Evolutionary conservation across 37 sponge, comb jelly and placozoan genomes (phyloP).

Genomic region (Amphimedon queenslandica): DNA sequence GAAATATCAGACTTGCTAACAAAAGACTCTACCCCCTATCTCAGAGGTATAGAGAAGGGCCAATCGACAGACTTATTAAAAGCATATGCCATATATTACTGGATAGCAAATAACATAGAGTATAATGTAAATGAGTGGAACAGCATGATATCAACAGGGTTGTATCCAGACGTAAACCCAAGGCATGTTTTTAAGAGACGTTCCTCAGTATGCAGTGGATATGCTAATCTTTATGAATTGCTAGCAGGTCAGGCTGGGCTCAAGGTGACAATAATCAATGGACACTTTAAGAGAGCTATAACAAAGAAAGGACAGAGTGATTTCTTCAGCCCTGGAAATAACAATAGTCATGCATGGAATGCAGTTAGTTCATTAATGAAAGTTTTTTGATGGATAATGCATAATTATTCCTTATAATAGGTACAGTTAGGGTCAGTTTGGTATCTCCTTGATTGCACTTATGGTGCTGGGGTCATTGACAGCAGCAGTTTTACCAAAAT

Average conservation of each 20-base stretch:
- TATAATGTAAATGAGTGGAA: conserved; percentile 15
- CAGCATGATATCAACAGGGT: background rate
- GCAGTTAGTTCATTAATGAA: conserved; percentile 1
- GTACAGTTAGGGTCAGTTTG: conserved; percentile 13
- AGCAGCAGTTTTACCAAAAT: background rate
- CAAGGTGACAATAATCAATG: background rate
- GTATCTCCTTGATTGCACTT: conserved; percentile 24
- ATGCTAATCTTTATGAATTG: conserved; percentile 9
- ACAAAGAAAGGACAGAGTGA: background rate
- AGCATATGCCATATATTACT: conserved; percentile 13
- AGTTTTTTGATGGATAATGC: background rate
- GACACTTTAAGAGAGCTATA: background rate
- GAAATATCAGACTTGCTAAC: background rate
- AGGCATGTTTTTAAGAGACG: background rate
- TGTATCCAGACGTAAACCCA: background rate
- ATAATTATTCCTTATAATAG: background rate
- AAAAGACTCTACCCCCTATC: background rate
- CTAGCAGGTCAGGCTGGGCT: background rate
- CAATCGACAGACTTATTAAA: background rate
- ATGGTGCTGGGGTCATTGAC: background rate
- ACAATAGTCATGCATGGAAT: conserved; percentile 32
- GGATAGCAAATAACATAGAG: conserved; percentile 20
- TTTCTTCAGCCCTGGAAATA: background rate
- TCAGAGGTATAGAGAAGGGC: background rate
- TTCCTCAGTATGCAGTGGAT: conserved; percentile 10